Evolutionary conservation across 2,888 invertebrate species (phyloP).

Genomic region (Sicus ferrugineus): DNA sequence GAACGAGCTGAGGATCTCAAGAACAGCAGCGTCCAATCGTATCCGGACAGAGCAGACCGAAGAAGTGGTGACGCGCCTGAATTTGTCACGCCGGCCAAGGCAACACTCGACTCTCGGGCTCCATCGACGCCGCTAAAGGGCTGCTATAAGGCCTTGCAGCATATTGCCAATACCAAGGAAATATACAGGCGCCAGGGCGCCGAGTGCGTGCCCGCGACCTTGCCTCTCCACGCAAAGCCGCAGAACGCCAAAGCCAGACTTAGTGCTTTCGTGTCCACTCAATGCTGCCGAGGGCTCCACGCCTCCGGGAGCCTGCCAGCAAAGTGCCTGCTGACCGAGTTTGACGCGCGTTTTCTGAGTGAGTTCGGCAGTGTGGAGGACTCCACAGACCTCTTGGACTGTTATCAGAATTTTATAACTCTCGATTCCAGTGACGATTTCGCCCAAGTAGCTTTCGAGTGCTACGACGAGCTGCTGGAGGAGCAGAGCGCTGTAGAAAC

Average conservation of each 20-base stretch:
- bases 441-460: constrained; percentile 45
- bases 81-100: neutral
- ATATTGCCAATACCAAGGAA: constrained; percentile 42
- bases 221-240: constrained; percentile 21
- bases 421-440: constrained; percentile 31
- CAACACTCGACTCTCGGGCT: neutral
- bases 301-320: constrained; percentile 28
- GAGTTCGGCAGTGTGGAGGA: constrained; percentile 43
- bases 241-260: neutral
- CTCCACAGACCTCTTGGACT: constrained; percentile 37
- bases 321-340: constrained; percentile 46
- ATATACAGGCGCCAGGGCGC: constrained; percentile 20
- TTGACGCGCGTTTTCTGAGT: constrained; percentile 57
- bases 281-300: constrained; percentile 33
- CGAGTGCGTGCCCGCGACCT: constrained; percentile 3
- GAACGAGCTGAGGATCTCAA: neutral
- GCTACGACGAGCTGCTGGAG: constrained; percentile 58
- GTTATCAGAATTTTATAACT: constrained; percentile 40
- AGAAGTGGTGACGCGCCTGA: neutral
- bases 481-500: constrained; percentile 9
- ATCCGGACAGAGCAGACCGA: neutral
- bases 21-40: too few species aligned
- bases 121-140: constrained; percentile 30
- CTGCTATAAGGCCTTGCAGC: constrained; percentile 40
- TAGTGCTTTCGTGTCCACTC: constrained; percentile 44